These are phyloP conservation scores for Nixonia krombeini DNA, from an alignment of 1,140 invertebrate genomes.

Conservation along the genomic window DNA sequence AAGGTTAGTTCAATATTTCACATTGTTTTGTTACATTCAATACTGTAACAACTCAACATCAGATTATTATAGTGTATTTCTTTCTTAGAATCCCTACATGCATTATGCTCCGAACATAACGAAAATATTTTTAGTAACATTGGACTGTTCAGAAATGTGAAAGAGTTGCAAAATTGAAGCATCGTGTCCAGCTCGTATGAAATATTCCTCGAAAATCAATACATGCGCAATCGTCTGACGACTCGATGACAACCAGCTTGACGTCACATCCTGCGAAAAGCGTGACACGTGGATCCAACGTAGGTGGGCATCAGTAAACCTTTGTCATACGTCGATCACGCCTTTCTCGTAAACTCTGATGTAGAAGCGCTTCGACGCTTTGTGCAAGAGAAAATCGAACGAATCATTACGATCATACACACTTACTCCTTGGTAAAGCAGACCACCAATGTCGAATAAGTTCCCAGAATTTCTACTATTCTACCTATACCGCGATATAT, in stretches of 20 bases:
- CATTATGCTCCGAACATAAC: no score
- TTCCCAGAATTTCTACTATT: no score
- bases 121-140: no score
- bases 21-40: no score
- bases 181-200: constrained; percentile 16
- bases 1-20: no score
- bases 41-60: no score
- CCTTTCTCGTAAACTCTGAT: constrained; percentile 36
- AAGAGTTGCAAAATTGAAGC: no score
- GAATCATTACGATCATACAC: not conserved
- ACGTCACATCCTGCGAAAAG: constrained; percentile 61
- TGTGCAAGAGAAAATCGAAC: not conserved
- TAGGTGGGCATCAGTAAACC: constrained; percentile 53
- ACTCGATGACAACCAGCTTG: constrained; percentile 39
- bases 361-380: constrained; percentile 36
- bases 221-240: constrained; percentile 44
- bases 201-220: constrained; percentile 27
- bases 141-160: no score
- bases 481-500: no score
- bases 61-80: no score
- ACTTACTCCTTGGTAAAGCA: not conserved
- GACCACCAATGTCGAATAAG: not conserved
- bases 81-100: no score
- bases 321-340: constrained; percentile 43
- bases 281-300: constrained; percentile 56